These are phyloP conservation scores for Bubo scandiacus DNA, from an alignment of 2,113 vertebrate genomes.

Conservation along the genomic window DNA sequence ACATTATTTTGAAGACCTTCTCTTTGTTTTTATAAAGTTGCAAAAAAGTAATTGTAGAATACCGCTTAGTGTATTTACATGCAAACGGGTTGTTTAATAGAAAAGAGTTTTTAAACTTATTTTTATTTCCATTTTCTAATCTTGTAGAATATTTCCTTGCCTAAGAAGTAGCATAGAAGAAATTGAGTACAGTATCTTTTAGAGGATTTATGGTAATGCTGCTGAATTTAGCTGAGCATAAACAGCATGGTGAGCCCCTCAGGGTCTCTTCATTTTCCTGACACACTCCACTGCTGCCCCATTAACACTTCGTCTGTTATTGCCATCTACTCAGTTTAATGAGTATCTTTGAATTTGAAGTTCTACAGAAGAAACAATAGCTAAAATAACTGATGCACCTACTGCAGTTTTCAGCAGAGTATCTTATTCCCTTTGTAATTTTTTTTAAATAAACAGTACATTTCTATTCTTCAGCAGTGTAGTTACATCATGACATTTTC, in stretches of 20 bases:
- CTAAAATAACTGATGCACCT: conserved; percentile 33
- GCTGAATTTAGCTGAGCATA: conserved; percentile 63
- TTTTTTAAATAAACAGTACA: not conserved
- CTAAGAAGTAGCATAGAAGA: not conserved
- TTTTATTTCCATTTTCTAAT: not conserved
- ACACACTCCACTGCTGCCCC: conserved; percentile 78
- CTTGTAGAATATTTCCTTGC: not conserved
- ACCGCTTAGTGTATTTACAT: not conserved
- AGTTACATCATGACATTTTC: not conserved
- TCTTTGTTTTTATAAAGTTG: not conserved
- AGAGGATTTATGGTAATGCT: conserved; percentile 68
- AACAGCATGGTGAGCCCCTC: conserved; percentile 73
- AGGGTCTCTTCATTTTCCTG: conserved; percentile 80
- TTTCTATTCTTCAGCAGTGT: not conserved
- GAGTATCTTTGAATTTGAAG: conserved; percentile 75
- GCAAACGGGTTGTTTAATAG: not conserved
- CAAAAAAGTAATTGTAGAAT: not conserved
- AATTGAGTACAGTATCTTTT: conserved; percentile 53
- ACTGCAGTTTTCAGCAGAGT: not conserved
- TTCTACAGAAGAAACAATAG: conserved; percentile 57
- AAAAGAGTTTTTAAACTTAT: not conserved
- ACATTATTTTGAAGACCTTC: not conserved
- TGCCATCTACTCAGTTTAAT: conserved; percentile 78
- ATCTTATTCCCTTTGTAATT: not conserved
- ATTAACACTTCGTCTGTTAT: conserved; percentile 82